Evolutionary conservation across 2,888 invertebrate genomes (phyloP), one percentile per base, ranked within the genome.

Genomic region (Agrilus mali): DNA sequence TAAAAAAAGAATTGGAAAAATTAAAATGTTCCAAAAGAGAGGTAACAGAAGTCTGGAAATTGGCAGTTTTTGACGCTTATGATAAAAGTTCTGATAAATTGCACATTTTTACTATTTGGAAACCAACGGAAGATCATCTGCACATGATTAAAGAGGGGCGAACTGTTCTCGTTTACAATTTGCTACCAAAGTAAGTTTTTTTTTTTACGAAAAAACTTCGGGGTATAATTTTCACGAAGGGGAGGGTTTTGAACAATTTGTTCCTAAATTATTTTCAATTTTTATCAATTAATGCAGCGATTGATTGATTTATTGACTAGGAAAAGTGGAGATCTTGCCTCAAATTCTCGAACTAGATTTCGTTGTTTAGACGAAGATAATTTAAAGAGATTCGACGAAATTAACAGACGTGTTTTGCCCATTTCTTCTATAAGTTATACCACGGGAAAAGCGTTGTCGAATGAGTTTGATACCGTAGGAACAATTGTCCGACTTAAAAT

Each of bases 381-480:
- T 27, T 27, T 10, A 8, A 27, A 27, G 27, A 27, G 27, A 27
- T 6, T 34, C 46, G 47, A 48, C 45, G 41, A 20, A 49, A 56
- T 55, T 27, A 54, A 53, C 38, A 53, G 66, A 34, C 55, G 51
- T 40, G 33, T 61, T 12, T 51, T 62, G 14, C 55, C 61, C n/a
- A 70, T 80, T 43, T 61, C 63, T 50, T 69, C 74, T 45, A 54
- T 77, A 17, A 48, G 51, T 5, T 52, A 57, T 14, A 40, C 51
- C 14, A 58, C 55, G 35, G 69, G 69, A 48, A 57, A 60, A 45
- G 70, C 74, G 4, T 47, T 60, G 8, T 80, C 78, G 56, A 75
- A 77, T 47, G 87, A 87, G 70, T 71, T 86, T 49, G 87, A 88
- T 64, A 77, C 80, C 8, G 73, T 80, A 4, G 87, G 86, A 2